These are phyloP conservation scores for Echinops telfairi DNA, from an alignment of 2,113 vertebrate genomes.

Conservation along the genomic window DNA sequence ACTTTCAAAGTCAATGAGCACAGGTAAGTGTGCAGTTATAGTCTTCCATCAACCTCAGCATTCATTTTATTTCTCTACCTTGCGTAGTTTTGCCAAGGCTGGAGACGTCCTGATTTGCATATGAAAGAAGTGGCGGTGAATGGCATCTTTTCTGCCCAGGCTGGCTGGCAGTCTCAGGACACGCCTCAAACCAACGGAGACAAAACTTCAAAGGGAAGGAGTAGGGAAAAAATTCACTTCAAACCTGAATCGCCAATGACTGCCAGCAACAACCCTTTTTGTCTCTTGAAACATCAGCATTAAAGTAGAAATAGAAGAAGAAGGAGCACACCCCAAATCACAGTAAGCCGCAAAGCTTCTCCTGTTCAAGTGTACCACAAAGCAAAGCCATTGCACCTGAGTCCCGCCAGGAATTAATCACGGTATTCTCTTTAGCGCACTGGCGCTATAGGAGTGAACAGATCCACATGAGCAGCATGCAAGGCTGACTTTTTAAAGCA, in stretches of 20 bases:
- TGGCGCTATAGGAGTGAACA: no score
- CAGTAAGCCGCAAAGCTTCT: constrained; percentile 11
- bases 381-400: constrained; percentile 9
- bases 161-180: neutral
- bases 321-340: constrained; percentile 33
- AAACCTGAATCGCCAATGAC: constrained; percentile 53
- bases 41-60: neutral
- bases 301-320: neutral
- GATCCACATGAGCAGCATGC: neutral
- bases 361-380: constrained; percentile 47
- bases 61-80: constrained; percentile 9
- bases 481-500: constrained; percentile 12
- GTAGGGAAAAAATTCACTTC: constrained; percentile 8
- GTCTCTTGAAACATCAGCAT: neutral
- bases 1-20: constrained; percentile 2
- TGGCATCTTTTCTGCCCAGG: neutral
- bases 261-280: constrained; percentile 5
- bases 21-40: neutral
- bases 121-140: neutral
- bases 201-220: constrained; percentile 30
- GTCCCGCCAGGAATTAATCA: neutral
- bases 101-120: neutral
- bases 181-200: constrained; percentile 36
- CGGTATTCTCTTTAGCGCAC: neutral
- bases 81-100: neutral